Base-by-base conservation (phyloP, 2,797 vertebrate genomes). In the Glossophaga mutica region DNA sequence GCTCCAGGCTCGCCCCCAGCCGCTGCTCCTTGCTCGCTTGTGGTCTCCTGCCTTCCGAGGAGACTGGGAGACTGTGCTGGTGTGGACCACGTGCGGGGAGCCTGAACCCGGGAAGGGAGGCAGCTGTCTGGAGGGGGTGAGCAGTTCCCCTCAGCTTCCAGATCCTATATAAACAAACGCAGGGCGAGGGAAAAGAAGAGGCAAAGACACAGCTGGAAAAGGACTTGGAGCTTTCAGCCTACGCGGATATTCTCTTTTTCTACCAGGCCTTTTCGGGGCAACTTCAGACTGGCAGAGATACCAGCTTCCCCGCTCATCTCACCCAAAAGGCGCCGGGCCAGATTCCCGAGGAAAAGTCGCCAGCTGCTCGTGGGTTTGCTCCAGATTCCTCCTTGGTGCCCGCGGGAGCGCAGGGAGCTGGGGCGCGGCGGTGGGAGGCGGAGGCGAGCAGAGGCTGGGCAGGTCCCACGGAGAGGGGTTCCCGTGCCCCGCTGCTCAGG, bases 31-130 rank as follows among this genome's bases (percentile, higher is more conserved):
- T 5, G 59, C 26, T 62, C 46, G 73, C 90, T 32, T 52, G 57
- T 37, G 59, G 55, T 11, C 84, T 59, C 85, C 67, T 12, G 70
- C 87, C 94, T 83, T 70, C 62, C 39, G 59, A 92, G 2, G 71
- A 48, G 96, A 55, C 4, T 37, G 10, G 1, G 68, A 48, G 96
- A 67, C 4, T 37, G 10, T 11, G 52, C 87, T 8, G 93, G 26
- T 44, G 90, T 37, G 22, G n/a, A 52, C 95, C 98, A 97, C 97
- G 97, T 97, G 98, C 89, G 37, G 94, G 83, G 91, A 91, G 95
- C 83, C 6, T 9, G 21, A 39, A 46, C 42, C 84, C n/a, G 3
- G 32, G 78, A 8, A 32, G 29, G 85, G 74, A 39, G 88, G 94
- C 67, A 39, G 76, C 21, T n/a, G 46, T 82, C 76, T 0, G 81